Evolutionary conservation across 1,140 invertebrate genomes (phyloP), one percentile per base, ranked within the genome.

Genomic region (Camponotus floridanus): DNA sequence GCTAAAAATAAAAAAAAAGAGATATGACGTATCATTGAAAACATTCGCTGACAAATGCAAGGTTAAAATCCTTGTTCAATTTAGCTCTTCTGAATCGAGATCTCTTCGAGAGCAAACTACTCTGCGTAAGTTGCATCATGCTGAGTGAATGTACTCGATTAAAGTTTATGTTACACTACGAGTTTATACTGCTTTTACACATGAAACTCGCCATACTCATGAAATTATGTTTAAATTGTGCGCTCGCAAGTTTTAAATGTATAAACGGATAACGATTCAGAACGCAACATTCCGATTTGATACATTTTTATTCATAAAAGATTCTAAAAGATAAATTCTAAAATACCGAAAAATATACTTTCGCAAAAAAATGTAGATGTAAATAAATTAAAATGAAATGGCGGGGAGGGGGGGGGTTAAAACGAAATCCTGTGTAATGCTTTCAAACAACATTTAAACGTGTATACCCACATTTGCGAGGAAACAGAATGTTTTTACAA

Each of bases 1-100:
- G 95, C 96, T 96, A 94, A 88, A 95, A 94, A 91, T 68, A 87
- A 92, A 90, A 7, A 68, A 87, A 85, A 42, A 45, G 76, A 26
- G n/a, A 73, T 73, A 39, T 13, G 6, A 81, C 9, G 31, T 18
- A 33, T 62, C 62, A 74, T 8, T 62, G 36, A 5, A 48, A 9
- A 73, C 13, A 55, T 73, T 73, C 45, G 3, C n/a, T 71, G 51
- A 74, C 59, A 71, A 61, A 73, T 18, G 36, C 15, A 42, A 4
- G 2, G 15, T 71, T 61, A 33, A 83, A 33, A 83, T 74, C 18
- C 21, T 73, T 18, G 42, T 80, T 83, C 73, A 48, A 62, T 74
- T 39, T 36, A 26, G 13, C 51, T 26, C 6, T 59, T 71, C 55
- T 61, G 13, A 26, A 61, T 81, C 65, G 11, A 61, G 21, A 74